These are phyloP conservation scores for Manduca sexta DNA, from an alignment of 1,140 invertebrate species.

Conservation along the genomic window DNA sequence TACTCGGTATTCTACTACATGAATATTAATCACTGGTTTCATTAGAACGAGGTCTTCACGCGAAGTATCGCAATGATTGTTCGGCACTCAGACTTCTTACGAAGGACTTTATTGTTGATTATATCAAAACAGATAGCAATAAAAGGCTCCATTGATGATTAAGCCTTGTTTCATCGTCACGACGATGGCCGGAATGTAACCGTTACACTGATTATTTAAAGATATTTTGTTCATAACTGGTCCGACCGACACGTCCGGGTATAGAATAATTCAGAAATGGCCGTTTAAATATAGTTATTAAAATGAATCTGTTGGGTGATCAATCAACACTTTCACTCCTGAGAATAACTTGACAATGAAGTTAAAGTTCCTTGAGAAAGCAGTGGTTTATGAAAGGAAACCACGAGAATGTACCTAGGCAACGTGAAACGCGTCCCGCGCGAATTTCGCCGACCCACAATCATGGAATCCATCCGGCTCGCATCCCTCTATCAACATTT, in stretches of 20 bases:
- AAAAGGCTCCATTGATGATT: slow-evolving; percentile 31
- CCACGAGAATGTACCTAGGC: slow-evolving; percentile 11
- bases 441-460: slow-evolving; percentile 44
- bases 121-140: slow-evolving; percentile 35
- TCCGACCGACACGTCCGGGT: slow-evolving; percentile 29
- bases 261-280: background rate
- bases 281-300: background rate
- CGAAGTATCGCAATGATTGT: slow-evolving; percentile 1
- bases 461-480: slow-evolving; percentile 27
- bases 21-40: no score
- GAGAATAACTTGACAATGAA: slow-evolving; percentile 28
- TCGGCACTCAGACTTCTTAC: slow-evolving; percentile 12
- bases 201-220: slow-evolving; percentile 17
- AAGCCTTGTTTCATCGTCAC: slow-evolving; percentile 17
- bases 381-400: slow-evolving; percentile 20
- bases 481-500: slow-evolving; percentile 26
- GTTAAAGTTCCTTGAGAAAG: slow-evolving; percentile 33
- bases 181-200: slow-evolving; percentile 20
- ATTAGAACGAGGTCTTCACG: background rate
- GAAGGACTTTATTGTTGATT: slow-evolving; percentile 42
- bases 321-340: slow-evolving; percentile 9
- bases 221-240: slow-evolving; percentile 19
- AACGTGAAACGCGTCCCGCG: slow-evolving; percentile 27
- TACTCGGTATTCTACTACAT: no score
- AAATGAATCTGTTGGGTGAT: background rate